Conservation (phyloP, 2,113 vertebrate species). For the Coracopsis vasa region DNA sequence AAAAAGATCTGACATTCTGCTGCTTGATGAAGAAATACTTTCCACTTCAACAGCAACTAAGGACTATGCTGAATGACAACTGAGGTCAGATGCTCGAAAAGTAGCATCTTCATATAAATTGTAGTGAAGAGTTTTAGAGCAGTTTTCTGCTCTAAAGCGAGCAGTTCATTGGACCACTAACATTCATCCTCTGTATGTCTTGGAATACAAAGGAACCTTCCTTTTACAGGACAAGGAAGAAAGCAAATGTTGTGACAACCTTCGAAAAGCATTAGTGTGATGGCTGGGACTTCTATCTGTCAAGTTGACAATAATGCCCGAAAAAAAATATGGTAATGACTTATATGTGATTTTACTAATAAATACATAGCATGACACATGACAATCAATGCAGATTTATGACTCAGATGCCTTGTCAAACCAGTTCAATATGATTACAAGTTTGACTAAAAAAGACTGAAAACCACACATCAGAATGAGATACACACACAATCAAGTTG, state of each 20-base stretch:
- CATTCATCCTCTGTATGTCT: neutral
- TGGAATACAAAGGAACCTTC: neutral
- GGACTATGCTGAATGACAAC: neutral
- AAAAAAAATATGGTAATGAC: neutral
- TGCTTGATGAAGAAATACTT: neutral
- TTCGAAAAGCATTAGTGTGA: neutral
- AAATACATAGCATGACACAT: neutral
- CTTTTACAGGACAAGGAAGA: neutral
- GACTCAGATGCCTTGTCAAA: neutral
- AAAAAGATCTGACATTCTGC: neutral
- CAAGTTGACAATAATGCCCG: neutral
- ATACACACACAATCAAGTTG: neutral
- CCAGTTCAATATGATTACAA: neutral
- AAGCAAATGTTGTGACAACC: neutral
- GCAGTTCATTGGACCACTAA: neutral
- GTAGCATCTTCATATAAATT: neutral
- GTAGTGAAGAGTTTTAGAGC: neutral
- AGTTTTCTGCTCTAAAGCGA: neutral
- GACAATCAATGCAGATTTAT: neutral
- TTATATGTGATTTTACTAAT: neutral
- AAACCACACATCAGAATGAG: neutral
- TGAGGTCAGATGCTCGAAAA: neutral
- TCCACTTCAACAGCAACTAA: neutral
- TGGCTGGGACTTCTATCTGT: neutral
- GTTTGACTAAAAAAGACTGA: neutral